Base-by-base conservation (phyloP, 35 echinoderm and acorn worm species). In the Ptychodera flava region DNA sequence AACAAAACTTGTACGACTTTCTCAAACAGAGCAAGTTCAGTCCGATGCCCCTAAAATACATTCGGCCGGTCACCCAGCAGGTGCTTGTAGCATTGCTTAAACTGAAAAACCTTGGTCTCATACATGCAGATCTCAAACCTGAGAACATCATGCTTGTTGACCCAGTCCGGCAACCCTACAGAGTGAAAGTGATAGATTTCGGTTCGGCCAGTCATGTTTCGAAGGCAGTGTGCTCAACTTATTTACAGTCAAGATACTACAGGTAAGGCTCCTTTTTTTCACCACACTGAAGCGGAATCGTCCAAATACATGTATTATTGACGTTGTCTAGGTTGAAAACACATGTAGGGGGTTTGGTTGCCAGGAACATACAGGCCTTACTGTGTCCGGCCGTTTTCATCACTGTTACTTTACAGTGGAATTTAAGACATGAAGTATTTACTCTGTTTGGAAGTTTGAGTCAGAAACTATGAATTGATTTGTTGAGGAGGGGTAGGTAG, bases 201-300 rank as follows among this genome's bases (percentile, higher is more conserved):
- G 96, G 96, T 80, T 99, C 96, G 29, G 96, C 96, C 1, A 99
- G 96, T 89, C 96, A 99, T 83, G 96, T 99, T 28, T 99, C 96
- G 0, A 99, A 99, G 79, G 96, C 96, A 52, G 93, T 99, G 29
- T 99, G 96, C 78, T 99, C 96, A 1, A 99, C 96, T 1, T 99
- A 99, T 52, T 88, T 99, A 0, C 96, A 99, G 89, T 94, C 92
- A 35, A 80, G 96, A 80, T 99, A 99, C 78, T 99, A 99, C 83
- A 91, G 96, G 96, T 99, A 79, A 79, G 94, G 87, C 28, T 76
- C 83, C n/a, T n/a, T n/a, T n/a, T n/a, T n/a, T n/a, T n/a, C n/a
- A n/a, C n/a, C n/a, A n/a, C n/a, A n/a, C n/a, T n/a, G n/a, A n/a
- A n/a, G n/a, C n/a, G n/a, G n/a, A n/a, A n/a, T n/a, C n/a, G n/a